Conservation (phyloP, 2,797 vertebrate genomes). For the Danio albolineatus region DNA sequence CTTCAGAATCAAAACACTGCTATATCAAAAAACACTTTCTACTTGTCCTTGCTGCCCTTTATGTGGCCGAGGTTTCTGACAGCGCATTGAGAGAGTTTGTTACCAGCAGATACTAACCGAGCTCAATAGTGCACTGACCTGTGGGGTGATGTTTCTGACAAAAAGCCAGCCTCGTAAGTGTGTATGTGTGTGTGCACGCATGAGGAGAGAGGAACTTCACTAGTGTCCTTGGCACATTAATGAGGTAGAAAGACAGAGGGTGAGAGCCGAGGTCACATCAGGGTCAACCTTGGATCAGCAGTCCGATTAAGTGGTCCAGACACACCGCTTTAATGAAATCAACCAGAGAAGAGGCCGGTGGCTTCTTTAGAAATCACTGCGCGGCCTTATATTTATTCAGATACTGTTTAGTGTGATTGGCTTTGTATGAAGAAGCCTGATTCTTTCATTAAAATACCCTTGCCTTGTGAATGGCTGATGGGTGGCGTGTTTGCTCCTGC, state of each 20-base stretch:
- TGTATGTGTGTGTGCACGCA: slow-evolving; percentile 22
- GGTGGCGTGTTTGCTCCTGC: slow-evolving; percentile 27
- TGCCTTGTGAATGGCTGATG: slow-evolving; percentile 44
- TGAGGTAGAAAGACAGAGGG: slow-evolving; percentile 51
- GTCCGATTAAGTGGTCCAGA: slow-evolving; percentile 46
- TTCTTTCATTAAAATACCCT: slow-evolving; percentile 53
- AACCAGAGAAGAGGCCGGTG: slow-evolving; percentile 50
- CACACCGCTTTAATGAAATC: slow-evolving; percentile 57
- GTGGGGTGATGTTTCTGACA: slow-evolving; percentile 38
- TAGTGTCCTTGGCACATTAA: slow-evolving; percentile 63
- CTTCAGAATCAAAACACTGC: background rate
- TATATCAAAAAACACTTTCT: background rate
- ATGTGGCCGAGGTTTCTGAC: slow-evolving; percentile 26
- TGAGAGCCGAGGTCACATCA: slow-evolving; percentile 50
- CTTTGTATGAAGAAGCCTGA: slow-evolving; percentile 46
- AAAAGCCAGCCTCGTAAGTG: slow-evolving; percentile 21
- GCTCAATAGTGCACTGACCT: slow-evolving; percentile 51
- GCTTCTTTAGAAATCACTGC: slow-evolving; percentile 45
- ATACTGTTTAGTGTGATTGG: slow-evolving; percentile 47
- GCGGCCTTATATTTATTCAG: slow-evolving; percentile 41
- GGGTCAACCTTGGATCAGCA: slow-evolving; percentile 47
- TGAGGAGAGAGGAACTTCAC: slow-evolving; percentile 39
- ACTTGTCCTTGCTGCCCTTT: slow-evolving; percentile 14
- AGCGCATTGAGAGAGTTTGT: slow-evolving; percentile 37
- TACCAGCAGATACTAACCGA: slow-evolving; percentile 35